phyloP scores from a whole-genome alignment of 2,888 invertebrate species.

The Drosophila mimica region DNA sequence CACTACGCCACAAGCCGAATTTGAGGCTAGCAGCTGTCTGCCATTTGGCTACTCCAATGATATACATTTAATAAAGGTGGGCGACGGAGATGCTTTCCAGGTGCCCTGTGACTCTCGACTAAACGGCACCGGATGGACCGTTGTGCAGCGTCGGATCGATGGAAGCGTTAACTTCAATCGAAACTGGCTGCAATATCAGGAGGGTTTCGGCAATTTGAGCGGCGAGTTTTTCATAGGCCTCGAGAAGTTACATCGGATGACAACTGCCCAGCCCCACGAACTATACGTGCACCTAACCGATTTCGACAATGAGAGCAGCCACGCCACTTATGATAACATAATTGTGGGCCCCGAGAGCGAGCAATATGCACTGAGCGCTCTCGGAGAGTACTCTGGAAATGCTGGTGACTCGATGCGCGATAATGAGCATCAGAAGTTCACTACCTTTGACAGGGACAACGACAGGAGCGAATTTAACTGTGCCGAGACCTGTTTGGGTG shows the following conservation, averaged over 20 bases:
- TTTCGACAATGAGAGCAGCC: slow-evolving; percentile 86
- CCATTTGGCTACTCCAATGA: slow-evolving; percentile 21
- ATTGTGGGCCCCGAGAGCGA: slow-evolving; percentile 88
- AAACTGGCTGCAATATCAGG: slow-evolving; percentile 88
- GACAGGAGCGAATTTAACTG: slow-evolving; percentile 89
- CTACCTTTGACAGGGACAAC: slow-evolving; percentile 88
- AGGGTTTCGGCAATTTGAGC: slow-evolving; percentile 89
- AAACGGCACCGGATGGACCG: slow-evolving; percentile 87
- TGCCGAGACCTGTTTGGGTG: slow-evolving; percentile 88
- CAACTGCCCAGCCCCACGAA: slow-evolving; percentile 84
- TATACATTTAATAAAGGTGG: slow-evolving; percentile 30
- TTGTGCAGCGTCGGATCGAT: slow-evolving; percentile 88
- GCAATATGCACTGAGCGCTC: slow-evolving; percentile 87
- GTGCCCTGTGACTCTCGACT: slow-evolving; percentile 42
- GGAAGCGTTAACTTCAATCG: slow-evolving; percentile 88
- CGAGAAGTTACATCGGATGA: slow-evolving; percentile 87
- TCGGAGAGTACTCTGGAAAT: slow-evolving; percentile 88
- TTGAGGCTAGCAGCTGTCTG: slow-evolving; percentile 34
- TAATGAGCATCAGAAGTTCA: slow-evolving; percentile 89
- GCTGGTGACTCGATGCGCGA: slow-evolving; percentile 89
- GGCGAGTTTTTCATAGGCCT: slow-evolving; percentile 90
- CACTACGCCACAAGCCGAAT: neutral
- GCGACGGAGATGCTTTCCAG: slow-evolving; percentile 22
- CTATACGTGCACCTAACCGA: slow-evolving; percentile 88
- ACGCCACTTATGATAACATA: slow-evolving; percentile 88